A percentile compares a stretch with the other conserved stretches of the same genome.
phyloP scores from a whole-genome alignment of 1,140 invertebrate species.

The Vanessa atalanta region DNA sequence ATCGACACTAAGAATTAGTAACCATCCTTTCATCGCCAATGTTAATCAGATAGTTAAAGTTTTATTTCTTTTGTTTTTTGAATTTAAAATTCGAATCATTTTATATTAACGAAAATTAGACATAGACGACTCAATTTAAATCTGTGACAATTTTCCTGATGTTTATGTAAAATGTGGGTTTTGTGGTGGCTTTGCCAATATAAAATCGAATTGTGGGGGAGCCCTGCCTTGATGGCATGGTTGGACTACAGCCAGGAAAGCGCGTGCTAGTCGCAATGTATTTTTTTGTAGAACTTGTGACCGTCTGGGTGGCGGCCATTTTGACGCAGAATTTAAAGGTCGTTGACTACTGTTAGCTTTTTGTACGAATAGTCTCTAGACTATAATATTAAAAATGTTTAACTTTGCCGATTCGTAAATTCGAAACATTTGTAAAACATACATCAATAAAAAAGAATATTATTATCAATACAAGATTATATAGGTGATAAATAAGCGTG shows the following conservation, averaged over 20 bases:
- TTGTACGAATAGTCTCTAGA: neutral
- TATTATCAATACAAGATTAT: too few relatives aligned
- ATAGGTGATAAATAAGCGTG: too few relatives aligned
- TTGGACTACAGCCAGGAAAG: conserved; percentile 35
- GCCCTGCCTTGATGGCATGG: conserved; percentile 29
- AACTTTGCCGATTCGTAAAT: too few relatives aligned
- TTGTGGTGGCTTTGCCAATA: neutral
- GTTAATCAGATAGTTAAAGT: too few relatives aligned
- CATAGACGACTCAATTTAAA: too few relatives aligned
- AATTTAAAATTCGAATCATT: too few relatives aligned
- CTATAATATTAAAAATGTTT: neutral
- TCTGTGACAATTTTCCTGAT: neutral
- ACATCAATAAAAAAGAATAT: too few relatives aligned
- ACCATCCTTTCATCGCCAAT: too few relatives aligned
- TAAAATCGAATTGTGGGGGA: conserved; percentile 17
- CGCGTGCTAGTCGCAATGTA: conserved; percentile 35
- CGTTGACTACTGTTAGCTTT: conserved; percentile 47
- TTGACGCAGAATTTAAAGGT: conserved; percentile 47
- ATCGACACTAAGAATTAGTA: too few relatives aligned
- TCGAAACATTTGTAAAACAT: too few relatives aligned
- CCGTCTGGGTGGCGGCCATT: conserved; percentile 57
- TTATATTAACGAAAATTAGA: too few relatives aligned
- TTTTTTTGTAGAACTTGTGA: conserved; percentile 44
- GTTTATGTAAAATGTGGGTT: conserved; percentile 8
- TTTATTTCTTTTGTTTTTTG: too few relatives aligned